Percentiles rank a stretch among this genome's conserved stretches.
phyloP scores from a whole-genome alignment of 2,797 vertebrate species.

The Anguilla pacifica region DNA sequence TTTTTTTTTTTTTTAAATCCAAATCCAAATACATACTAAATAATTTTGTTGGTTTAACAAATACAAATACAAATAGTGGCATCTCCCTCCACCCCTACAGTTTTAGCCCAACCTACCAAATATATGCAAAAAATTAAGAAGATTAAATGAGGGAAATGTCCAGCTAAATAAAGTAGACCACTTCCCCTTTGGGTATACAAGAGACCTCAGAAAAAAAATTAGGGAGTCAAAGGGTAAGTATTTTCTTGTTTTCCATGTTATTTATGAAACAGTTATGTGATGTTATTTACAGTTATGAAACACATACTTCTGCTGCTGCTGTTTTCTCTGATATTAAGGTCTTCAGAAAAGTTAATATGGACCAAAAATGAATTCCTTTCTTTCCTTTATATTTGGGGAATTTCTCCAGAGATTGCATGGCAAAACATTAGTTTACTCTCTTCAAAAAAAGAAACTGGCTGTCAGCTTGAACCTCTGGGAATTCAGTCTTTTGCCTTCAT shows the following conservation, averaged over 20 bases:
- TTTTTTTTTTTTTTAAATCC: no score
- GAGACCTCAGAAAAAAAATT: not conserved
- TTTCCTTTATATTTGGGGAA: not conserved
- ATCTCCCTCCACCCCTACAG: no score
- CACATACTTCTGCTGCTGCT: not conserved
- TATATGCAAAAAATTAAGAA: no score
- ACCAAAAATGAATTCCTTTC: not conserved
- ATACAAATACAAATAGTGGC: no score
- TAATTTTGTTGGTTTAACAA: no score
- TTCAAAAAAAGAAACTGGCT: not conserved
- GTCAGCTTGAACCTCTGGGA: conserved; percentile 7
- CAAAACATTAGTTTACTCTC: not conserved
- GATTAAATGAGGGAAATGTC: no score
- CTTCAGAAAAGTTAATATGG: not conserved
- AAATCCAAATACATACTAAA: no score
- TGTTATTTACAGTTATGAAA: not conserved
- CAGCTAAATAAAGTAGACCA: no score
- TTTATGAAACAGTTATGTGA: not conserved
- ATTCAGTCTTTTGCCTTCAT: not conserved
- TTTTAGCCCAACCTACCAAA: no score
- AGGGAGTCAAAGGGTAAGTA: not conserved
- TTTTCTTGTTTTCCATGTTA: no score
- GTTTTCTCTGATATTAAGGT: not conserved
- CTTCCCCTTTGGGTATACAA: not conserved
- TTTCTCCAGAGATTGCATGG: not conserved